Percentiles rank a stretch among this genome's conserved stretches.
Conservation (phyloP, 2,888 invertebrate genomes). For the Notodonta dromedarius region DNA sequence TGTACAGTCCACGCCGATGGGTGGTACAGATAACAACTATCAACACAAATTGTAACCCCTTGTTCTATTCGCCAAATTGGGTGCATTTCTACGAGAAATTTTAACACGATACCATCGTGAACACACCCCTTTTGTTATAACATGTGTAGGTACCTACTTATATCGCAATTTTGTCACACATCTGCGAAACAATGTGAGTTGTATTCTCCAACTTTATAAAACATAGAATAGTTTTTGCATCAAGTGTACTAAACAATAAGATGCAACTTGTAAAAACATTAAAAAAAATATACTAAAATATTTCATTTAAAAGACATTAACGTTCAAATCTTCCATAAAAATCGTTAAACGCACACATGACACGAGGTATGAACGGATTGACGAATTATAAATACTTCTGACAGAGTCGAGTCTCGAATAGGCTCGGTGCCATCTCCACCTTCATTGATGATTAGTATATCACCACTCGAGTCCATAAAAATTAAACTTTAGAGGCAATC, state of each 20-base stretch:
- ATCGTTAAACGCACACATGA: slow-evolving; percentile 42
- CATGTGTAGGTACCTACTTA: slow-evolving; percentile 9
- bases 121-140: slow-evolving; percentile 48
- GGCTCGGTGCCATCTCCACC: slow-evolving; percentile 45
- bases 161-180: slow-evolving; percentile 10
- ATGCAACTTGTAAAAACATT: slow-evolving; percentile 25
- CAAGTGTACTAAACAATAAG: slow-evolving; percentile 24
- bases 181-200: background rate
- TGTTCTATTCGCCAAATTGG: slow-evolving; percentile 78
- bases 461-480: slow-evolving; percentile 35
- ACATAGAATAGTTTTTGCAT: slow-evolving; percentile 18
- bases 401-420: slow-evolving; percentile 64
- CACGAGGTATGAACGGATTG: slow-evolving; percentile 40
- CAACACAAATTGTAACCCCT: slow-evolving; percentile 78
- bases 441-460: slow-evolving; percentile 42
- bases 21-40: slow-evolving; percentile 74
- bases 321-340: slow-evolving; percentile 29
- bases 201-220: slow-evolving; percentile 9
- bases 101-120: slow-evolving; percentile 66
- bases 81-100: slow-evolving; percentile 77
- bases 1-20: slow-evolving; percentile 67
- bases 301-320: slow-evolving; percentile 30
- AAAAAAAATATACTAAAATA: slow-evolving; percentile 27
- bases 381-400: slow-evolving; percentile 63
- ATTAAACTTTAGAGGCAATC: slow-evolving; percentile 44